Conservation (phyloP, 2,113 vertebrate species). For the Mungos mungo region DNA sequence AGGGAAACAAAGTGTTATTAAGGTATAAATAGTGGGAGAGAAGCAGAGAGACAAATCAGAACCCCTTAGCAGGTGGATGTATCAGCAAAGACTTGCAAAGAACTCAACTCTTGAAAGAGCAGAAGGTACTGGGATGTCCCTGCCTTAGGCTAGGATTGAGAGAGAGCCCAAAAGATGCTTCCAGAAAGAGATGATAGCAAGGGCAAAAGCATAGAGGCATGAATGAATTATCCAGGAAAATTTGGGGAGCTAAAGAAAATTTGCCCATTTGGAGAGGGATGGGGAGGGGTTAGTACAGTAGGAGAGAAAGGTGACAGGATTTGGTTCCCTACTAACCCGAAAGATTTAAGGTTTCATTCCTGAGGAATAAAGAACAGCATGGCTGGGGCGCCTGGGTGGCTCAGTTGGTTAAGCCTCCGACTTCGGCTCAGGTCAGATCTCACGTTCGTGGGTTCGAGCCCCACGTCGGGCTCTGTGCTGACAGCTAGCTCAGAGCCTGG, state of each 20-base stretch:
- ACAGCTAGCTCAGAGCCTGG: too few species aligned
- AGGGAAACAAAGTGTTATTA: conserved; percentile 1
- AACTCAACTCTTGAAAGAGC: not conserved
- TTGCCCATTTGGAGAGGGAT: not conserved
- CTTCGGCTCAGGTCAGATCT: too few species aligned
- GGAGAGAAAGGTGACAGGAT: not conserved
- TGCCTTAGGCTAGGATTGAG: not conserved
- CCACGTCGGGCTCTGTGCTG: too few species aligned
- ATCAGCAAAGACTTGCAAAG: not conserved
- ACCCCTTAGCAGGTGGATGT: not conserved
- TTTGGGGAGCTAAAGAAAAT: not conserved
- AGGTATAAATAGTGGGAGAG: not conserved
- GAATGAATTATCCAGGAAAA: not conserved
- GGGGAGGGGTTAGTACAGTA: not conserved
- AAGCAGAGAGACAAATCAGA: not conserved
- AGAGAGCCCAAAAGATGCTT: not conserved
- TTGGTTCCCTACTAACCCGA: not conserved
- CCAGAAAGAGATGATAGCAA: not conserved
- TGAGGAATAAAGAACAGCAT: not conserved
- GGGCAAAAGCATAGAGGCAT: not conserved
- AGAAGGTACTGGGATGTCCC: not conserved
- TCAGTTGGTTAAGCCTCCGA: too few species aligned
- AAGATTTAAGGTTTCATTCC: not conserved
- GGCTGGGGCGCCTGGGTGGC: too few species aligned
- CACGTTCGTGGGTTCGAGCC: too few species aligned